Base-by-base conservation (phyloP, 2,113 vertebrate genomes). In the Arenaria interpres region DNA sequence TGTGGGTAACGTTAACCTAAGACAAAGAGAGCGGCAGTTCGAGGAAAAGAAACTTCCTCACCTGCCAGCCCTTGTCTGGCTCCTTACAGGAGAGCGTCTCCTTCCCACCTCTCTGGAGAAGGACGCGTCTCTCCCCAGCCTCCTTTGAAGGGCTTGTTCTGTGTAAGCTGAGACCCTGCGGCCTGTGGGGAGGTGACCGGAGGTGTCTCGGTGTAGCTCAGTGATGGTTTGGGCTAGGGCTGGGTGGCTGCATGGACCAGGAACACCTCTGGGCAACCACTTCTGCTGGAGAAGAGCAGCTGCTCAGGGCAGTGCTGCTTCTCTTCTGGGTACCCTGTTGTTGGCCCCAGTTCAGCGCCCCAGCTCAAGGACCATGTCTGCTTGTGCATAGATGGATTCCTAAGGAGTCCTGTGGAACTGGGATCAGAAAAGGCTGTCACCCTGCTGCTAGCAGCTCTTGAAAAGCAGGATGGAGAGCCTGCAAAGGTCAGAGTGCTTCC, bases 51-150 rank as follows among this genome's bases (percentile, higher is more conserved):
- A 57, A 0, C 35, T 37, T 10, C 6, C 27, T 10, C 13, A 0
- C 0, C 39, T 2, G 4, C 0, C 12, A 3, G 71, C 45, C 27
- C 45, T 0, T 1, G 23, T 32, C 24, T 32, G 2, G 46, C 9
- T 28, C 43, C 16, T 8, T 2, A 2, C 39, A 0, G 51, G 45
- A 6, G 50, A 18, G 8, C 5, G 3, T 7, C 63, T 12, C 12
- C 24, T 37, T 16, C n/a, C 41, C 1, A 1, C 2, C 15, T 12
- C 48, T 13, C 54, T 10, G 80, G 50, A 8, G 35, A 1, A 21
- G 45, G 51, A 45, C 7, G 28, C 14, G 1, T 4, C 35, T 24
- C 21, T 41, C n/a, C 45, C 5, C 33, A 1, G 25, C 6, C 13
- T 16, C 33, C 2, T 16, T 1, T 2, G 35, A 9, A 7, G 30